These are phyloP conservation scores for Labia minor DNA, from an alignment of 2,888 invertebrate species.

Conservation along the genomic window DNA sequence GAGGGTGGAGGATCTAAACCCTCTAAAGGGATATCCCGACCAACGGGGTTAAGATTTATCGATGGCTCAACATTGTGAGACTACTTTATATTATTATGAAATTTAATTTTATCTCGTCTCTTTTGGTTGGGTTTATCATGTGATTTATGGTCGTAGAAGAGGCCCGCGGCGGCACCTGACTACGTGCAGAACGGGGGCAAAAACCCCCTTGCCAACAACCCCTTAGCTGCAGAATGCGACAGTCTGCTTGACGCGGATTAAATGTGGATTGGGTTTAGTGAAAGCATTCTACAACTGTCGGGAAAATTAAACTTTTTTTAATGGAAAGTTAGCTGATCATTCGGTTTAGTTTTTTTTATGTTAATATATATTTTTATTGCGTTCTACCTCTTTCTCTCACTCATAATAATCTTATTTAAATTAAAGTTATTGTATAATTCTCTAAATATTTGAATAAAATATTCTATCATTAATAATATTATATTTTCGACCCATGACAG, in stretches of 20 bases:
- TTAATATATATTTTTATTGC: no score
- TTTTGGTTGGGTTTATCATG: conserved; percentile 8
- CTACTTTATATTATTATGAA: conserved; percentile 13
- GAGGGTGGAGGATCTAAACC: neutral
- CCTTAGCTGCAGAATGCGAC: neutral
- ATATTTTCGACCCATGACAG: no score
- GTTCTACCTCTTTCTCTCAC: no score
- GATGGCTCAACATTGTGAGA: conserved; percentile 13
- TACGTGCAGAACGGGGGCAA: neutral
- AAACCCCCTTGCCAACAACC: neutral
- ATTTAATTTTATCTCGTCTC: conserved; percentile 13
- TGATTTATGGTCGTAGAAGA: neutral
- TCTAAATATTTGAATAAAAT: no score
- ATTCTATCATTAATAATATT: no score
- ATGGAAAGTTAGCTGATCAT: neutral
- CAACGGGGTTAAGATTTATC: neutral
- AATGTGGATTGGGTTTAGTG: neutral
- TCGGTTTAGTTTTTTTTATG: neutral
- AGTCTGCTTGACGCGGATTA: neutral
- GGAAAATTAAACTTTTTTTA: conserved; percentile 4
- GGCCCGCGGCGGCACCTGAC: neutral
- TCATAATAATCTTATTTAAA: no score
- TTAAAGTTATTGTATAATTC: no score
- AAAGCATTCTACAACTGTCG: neutral
- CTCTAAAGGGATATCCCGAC: neutral